Percentiles rank a stretch among this genome's conserved stretches.
These are phyloP conservation scores for Notamacropus eugenii DNA, from an alignment of 2,797 vertebrate species.

Conservation along the genomic window DNA sequence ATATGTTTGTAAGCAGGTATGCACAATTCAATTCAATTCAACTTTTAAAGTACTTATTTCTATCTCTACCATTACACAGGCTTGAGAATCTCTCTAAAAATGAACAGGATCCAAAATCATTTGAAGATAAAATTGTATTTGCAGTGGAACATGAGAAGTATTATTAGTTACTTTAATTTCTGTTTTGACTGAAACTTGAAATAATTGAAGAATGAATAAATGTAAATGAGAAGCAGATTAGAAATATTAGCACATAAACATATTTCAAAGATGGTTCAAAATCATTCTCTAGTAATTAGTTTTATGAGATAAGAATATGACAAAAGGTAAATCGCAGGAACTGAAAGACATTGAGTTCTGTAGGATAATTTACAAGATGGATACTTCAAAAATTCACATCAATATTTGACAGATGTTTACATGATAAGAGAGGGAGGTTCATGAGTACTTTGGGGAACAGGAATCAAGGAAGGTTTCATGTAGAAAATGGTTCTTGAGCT, in stretches of 20 bases:
- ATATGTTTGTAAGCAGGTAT: not conserved
- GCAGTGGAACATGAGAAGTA: slow-evolving; percentile 5
- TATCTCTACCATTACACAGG: not conserved
- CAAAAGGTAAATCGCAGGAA: not conserved
- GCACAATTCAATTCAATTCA: not conserved
- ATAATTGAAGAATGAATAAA: slow-evolving; percentile 25
- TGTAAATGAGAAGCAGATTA: slow-evolving; percentile 10
- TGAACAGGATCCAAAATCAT: not conserved
- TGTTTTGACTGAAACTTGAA: slow-evolving; percentile 31
- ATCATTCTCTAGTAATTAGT: not conserved
- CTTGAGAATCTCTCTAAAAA: slow-evolving; percentile 2
- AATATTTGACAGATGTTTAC: not conserved
- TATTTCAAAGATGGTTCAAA: slow-evolving; percentile 12
- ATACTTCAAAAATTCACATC: not conserved
- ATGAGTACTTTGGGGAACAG: not conserved
- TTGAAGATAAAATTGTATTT: not conserved
- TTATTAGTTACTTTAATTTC: slow-evolving; percentile 36
- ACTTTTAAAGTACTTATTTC: not conserved
- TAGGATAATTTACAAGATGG: not conserved
- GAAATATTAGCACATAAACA: not conserved
- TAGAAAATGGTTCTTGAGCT: not conserved
- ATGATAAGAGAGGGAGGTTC: not conserved
- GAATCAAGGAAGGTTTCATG: not conserved
- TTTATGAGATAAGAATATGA: not conserved
- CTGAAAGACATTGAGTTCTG: not conserved